Conservation (phyloP, 2,888 invertebrate genomes). For the Agrochola lychnidis region DNA sequence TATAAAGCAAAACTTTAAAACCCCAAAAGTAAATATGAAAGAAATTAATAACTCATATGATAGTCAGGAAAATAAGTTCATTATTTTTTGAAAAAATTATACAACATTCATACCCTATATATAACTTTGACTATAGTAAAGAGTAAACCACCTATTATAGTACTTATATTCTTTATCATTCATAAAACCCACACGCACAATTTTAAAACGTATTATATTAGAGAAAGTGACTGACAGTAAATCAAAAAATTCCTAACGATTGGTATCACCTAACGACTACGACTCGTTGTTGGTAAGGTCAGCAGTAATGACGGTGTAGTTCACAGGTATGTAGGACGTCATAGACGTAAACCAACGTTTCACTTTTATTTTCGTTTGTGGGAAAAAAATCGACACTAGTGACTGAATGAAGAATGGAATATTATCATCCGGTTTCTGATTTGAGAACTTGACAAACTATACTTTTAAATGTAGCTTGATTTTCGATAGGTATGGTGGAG, state of each 20-base stretch:
- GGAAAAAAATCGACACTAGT: not conserved
- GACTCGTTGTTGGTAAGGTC: slow-evolving; percentile 14
- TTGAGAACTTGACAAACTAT: not conserved
- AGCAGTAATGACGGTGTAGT: slow-evolving; percentile 30
- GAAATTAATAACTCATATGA: not conserved
- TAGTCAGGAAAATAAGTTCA: not conserved
- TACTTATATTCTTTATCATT: not conserved
- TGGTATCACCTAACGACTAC: slow-evolving; percentile 21
- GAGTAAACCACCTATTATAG: too few relatives aligned
- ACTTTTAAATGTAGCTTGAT: not conserved
- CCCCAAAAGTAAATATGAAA: not conserved
- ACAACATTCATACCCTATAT: too few relatives aligned
- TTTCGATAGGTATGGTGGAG: too few relatives aligned
- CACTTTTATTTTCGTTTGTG: slow-evolving; percentile 36
- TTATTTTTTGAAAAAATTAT: not conserved
- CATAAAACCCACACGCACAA: slow-evolving; percentile 6
- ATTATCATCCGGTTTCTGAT: not conserved
- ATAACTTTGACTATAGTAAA: not conserved
- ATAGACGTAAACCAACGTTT: slow-evolving; percentile 4
- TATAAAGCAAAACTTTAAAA: not conserved
- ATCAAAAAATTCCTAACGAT: slow-evolving; percentile 36
- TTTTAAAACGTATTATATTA: slow-evolving; percentile 12
- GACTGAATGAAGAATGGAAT: not conserved
- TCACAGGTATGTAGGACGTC: not conserved
- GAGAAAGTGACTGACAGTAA: slow-evolving; percentile 33